These are phyloP conservation scores for Callionymus lyra DNA, from an alignment of 2,113 vertebrate species.

Conservation along the genomic window DNA sequence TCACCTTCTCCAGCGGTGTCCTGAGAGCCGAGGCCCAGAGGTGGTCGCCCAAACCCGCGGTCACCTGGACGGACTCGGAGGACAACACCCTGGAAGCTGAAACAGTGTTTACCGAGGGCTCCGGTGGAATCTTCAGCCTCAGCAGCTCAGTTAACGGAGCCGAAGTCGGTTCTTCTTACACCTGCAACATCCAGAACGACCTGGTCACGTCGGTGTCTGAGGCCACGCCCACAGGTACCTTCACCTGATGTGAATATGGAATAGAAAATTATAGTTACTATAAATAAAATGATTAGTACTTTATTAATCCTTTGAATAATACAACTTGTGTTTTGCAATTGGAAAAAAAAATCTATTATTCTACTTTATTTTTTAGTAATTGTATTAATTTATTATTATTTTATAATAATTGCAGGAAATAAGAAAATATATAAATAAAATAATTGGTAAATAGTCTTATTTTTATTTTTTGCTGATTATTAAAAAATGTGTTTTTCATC, in stretches of 20 bases:
- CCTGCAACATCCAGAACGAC: constrained; percentile 23
- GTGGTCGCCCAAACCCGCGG: constrained; percentile 37
- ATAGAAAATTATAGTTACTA: not conserved
- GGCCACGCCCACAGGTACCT: constrained; percentile 29
- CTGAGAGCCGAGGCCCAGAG: constrained; percentile 18
- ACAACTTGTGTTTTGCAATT: not conserved
- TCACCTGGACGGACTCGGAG: constrained; percentile 17
- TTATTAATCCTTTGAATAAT: not conserved
- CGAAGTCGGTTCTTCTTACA: constrained; percentile 12
- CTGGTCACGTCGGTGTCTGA: constrained; percentile 15
- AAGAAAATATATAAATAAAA: too few species aligned
- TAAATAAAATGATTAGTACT: not conserved
- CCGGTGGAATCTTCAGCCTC: constrained; percentile 7
- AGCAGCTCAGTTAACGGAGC: constrained; percentile 5
- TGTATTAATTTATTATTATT: not conserved
- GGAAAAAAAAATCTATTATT: not conserved
- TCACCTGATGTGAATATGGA: not conserved
- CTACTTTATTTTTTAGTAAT: not conserved
- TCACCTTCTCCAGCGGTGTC: not conserved
- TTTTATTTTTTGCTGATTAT: too few species aligned
- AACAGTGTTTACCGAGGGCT: not conserved
- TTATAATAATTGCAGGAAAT: accelerated
- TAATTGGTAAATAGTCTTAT: too few species aligned
- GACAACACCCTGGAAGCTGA: constrained; percentile 1
- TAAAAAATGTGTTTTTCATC: too few species aligned